Evolutionary conservation across 2,797 vertebrate species (phyloP).

Genomic region (Gymnopithys bicolor): DNA sequence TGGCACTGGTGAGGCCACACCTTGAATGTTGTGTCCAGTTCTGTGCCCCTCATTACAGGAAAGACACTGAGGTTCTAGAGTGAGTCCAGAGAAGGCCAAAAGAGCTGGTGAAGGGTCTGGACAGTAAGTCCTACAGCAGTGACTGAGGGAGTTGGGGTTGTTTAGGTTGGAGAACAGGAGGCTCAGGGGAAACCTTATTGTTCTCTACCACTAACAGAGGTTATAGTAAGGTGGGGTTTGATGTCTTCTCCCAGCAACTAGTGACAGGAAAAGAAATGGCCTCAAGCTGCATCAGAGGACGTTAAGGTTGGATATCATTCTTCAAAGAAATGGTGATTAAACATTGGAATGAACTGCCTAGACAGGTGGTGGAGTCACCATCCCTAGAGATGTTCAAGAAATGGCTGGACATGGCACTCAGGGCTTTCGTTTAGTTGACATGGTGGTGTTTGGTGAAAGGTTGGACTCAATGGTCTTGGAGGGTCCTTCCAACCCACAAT

Average conservation of each 20-base stretch:
- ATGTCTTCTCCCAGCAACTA: neutral
- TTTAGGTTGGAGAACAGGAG: neutral
- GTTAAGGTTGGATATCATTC: neutral
- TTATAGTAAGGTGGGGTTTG: accelerated
- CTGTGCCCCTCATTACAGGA: neutral
- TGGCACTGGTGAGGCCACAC: neutral
- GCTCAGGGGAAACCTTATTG: neutral
- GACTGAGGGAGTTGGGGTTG: neutral
- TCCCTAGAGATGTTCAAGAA: neutral
- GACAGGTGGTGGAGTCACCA: neutral
- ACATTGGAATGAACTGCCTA: neutral
- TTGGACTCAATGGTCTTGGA: neutral
- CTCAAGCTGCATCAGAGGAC: neutral
- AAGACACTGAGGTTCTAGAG: neutral
- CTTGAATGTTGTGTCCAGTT: too few species aligned
- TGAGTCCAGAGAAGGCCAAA: neutral
- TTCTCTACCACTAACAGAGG: neutral
- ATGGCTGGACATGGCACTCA: accelerated
- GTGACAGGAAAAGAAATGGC: neutral
- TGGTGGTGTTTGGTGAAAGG: neutral
- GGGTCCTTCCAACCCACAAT: neutral
- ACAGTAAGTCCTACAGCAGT: neutral
- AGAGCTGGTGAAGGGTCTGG: neutral
- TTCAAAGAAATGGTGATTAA: neutral
- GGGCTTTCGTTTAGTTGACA: neutral